phyloP scores from a whole-genome alignment of 1,140 invertebrate genomes.

The Acyrthosiphon pisum region DNA sequence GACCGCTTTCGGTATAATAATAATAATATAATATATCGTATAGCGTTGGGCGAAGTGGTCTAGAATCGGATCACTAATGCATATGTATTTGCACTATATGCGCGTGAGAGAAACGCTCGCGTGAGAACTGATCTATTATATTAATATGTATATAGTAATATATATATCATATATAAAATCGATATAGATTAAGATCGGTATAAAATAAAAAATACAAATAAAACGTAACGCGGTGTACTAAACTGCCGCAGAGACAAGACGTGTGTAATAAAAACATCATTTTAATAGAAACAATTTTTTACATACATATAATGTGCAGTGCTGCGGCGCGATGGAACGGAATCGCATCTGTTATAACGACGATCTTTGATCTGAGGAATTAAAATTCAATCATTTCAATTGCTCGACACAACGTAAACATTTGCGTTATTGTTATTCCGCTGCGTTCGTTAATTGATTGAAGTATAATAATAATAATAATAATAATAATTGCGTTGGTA shows the following conservation, averaged over 20 bases:
- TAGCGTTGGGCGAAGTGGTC: background rate
- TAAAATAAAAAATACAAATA: background rate
- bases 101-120: background rate
- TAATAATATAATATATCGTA: background rate
- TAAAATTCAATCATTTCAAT: conserved; percentile 25
- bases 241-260: background rate
- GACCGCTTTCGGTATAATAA: background rate
- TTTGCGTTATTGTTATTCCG: background rate
- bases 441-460: background rate
- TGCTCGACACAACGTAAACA: background rate
- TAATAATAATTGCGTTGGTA: background rate
- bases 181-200: background rate
- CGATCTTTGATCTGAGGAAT: conserved; percentile 11
- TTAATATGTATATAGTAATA: background rate
- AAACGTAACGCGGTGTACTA: background rate
- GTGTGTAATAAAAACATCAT: background rate
- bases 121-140: background rate
- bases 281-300: background rate
- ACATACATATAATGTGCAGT: too few species aligned
- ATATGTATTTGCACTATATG: background rate
- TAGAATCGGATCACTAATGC: background rate
- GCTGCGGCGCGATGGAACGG: background rate
- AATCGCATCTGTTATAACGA: background rate
- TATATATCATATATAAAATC: conserved; percentile 11
- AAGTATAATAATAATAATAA: background rate